phyloP scores from a whole-genome alignment of 2,113 vertebrate genomes.

The Lagenorhynchus albirostris region DNA sequence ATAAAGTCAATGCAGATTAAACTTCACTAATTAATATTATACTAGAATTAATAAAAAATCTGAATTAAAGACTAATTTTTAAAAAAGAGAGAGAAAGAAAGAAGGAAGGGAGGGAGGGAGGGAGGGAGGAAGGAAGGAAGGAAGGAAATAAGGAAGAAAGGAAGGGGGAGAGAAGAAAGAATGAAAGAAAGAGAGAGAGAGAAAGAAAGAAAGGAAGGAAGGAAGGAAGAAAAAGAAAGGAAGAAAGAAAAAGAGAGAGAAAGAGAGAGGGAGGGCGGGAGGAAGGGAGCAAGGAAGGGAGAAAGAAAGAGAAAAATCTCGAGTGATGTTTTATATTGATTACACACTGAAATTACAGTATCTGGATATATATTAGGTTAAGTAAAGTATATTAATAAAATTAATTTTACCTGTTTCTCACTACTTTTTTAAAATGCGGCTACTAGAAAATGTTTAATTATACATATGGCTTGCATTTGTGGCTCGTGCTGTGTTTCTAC shows the following conservation, averaged over 20 bases:
- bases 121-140: too few species aligned
- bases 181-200: too few species aligned
- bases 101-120: not conserved
- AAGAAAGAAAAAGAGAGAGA: too few species aligned
- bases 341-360: not conserved
- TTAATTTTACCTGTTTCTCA: not conserved
- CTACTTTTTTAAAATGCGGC: not conserved
- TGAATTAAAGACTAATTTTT: not conserved
- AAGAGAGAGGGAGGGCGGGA: too few species aligned
- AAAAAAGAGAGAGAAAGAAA: not conserved
- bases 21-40: not conserved
- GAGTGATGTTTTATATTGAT: not conserved
- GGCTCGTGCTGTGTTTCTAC: not conserved
- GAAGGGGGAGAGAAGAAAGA: too few species aligned
- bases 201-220: too few species aligned
- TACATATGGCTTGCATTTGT: not conserved
- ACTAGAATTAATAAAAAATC: not conserved
- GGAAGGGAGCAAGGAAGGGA: too few species aligned
- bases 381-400: not conserved
- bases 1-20: not conserved
- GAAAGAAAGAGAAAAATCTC: not conserved
- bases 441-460: not conserved
- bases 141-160: too few species aligned
- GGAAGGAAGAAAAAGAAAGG: rapidly evolving
- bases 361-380: not conserved